These are phyloP conservation scores for Herminia tarsipennalis DNA, from an alignment of 2,888 invertebrate genomes.

Conservation along the genomic window DNA sequence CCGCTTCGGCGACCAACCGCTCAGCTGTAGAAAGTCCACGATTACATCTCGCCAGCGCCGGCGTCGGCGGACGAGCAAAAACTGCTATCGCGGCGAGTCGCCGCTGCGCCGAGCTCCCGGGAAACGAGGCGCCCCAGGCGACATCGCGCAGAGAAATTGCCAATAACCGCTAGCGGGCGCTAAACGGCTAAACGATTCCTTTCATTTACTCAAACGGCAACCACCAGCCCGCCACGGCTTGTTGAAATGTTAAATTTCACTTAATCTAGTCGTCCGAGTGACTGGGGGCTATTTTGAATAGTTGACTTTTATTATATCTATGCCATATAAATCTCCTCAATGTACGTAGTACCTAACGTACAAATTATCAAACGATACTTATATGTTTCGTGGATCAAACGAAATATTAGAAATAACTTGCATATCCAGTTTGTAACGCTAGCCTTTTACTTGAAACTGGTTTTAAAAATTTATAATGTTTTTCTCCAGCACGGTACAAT, in stretches of 20 bases:
- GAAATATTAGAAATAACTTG: conserved; percentile 53
- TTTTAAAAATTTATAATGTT: conserved; percentile 17
- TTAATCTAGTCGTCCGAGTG: conserved; percentile 54
- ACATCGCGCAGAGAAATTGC: conserved; percentile 66
- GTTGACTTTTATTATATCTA: conserved; percentile 49
- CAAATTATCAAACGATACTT: conserved; percentile 55
- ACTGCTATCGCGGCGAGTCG: conserved; percentile 70
- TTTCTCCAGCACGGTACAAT: conserved; percentile 12
- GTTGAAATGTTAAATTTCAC: conserved; percentile 66
- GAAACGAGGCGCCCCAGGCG: conserved; percentile 74
- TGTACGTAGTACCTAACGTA: conserved; percentile 41
- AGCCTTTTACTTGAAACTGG: conserved; percentile 48
- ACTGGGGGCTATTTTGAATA: conserved; percentile 54
- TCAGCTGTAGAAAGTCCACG: conserved; percentile 84
- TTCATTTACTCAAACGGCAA: conserved; percentile 15
- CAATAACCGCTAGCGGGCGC: conserved; percentile 53
- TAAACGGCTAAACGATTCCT: conserved; percentile 41
- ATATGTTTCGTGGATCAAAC: conserved; percentile 45
- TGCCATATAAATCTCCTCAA: conserved; percentile 51
- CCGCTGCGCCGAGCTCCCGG: conserved; percentile 68
- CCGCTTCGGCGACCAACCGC: conserved; percentile 69
- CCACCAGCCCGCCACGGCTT: conserved; percentile 41
- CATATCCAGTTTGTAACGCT: conserved; percentile 50
- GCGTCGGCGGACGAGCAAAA: conserved; percentile 76
- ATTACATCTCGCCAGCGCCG: conserved; percentile 73